phyloP scores from a whole-genome alignment of 2,888 invertebrate species.

The Sphinx pinastri region DNA sequence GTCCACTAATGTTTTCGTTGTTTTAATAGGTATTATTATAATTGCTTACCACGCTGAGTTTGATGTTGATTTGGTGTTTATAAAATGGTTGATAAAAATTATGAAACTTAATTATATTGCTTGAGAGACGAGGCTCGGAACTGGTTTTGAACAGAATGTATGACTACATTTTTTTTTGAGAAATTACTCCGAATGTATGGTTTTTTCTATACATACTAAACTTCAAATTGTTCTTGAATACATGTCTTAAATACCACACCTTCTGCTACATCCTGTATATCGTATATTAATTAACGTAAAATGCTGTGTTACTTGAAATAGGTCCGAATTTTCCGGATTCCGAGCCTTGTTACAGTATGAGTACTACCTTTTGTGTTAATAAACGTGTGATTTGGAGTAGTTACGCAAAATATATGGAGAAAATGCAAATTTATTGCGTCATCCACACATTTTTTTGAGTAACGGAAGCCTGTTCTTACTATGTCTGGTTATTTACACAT shows the following conservation, averaged over 20 bases:
- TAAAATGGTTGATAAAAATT: neutral
- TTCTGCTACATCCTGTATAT: neutral
- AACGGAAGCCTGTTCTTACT: too few species aligned
- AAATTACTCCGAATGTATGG: neutral
- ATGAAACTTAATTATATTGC: neutral
- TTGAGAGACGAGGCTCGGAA: neutral
- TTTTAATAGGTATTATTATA: conserved; percentile 1
- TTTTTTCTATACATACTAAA: too few species aligned
- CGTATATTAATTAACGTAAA: neutral
- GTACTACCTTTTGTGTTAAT: neutral
- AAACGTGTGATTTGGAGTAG: neutral
- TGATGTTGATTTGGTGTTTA: conserved; percentile 9
- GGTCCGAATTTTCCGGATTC: neutral
- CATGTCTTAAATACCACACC: neutral
- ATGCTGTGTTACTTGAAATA: neutral
- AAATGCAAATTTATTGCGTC: too few species aligned
- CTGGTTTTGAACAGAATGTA: neutral
- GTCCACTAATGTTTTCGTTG: conserved; percentile 9
- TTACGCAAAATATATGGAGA: too few species aligned
- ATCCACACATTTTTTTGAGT: too few species aligned
- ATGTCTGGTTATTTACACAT: too few species aligned
- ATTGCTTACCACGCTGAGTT: conserved; percentile 14
- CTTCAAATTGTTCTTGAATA: too few species aligned
- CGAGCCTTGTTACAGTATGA: neutral
- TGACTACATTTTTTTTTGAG: neutral